Base-by-base conservation (phyloP, 1,140 invertebrate species). In the Heliconius hewitsoni region DNA sequence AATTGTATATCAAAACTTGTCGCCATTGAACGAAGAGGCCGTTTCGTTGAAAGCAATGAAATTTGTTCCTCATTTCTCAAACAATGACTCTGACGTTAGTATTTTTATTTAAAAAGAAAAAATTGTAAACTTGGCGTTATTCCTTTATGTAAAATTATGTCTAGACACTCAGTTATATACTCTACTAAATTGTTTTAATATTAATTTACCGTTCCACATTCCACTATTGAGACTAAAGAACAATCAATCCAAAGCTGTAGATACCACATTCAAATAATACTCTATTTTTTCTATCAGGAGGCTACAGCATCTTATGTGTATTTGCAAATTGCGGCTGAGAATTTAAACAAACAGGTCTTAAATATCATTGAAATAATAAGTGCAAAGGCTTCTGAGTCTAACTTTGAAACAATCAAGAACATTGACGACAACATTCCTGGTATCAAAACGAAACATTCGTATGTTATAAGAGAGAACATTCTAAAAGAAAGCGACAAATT, bases 1-100 rank as follows among this genome's bases (percentile, higher is more conserved):
- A 71, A 74, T 80, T 27, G 13, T 52, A 77, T 77, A 72, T 52
- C 57, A 76, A 75, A 70, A 82, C 42, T 27, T 82, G 18, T 39
- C 76, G 3, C 39, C 27, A 52, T 13, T 73, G 16, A 80, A 50
- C 13, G 73, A 71, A 57, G n/a, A 74, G 18, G 30, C 46, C 8
- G 52, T 80, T 23, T 19, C 52, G 1, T 71, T 80, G 1, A 57
- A 60, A 13, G n/a, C 73, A 27, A 72, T 80, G 19, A 77, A 80
- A 39, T 60, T 77, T 57, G 50, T 71, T 18, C 52, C 81, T 60
- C 57, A 80, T 30, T 76, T 76, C 0, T 34, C 79, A 18, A 72
- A n/a, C 42, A 71, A 42, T 8, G 42, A 42, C 46, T 71, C 52
- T 5, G 39, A 76, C 57, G 79, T 80, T 73, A 60, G 74, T 80